phyloP scores from a whole-genome alignment of 2,113 vertebrate genomes.

The Gymnogyps californianus region DNA sequence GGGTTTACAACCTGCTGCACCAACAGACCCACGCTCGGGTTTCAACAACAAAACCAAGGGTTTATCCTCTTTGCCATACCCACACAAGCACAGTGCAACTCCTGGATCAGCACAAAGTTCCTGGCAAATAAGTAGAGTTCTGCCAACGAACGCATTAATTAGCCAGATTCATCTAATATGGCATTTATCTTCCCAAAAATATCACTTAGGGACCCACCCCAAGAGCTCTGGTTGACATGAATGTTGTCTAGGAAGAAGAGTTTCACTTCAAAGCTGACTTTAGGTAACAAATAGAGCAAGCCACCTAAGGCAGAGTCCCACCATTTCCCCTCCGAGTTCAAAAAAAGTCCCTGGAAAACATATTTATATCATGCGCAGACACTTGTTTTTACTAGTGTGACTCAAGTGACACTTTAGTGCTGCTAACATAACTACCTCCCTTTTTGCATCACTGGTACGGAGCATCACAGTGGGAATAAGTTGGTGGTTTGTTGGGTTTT shows the following conservation, averaged over 20 bases:
- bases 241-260: background rate
- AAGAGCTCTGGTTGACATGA: background rate
- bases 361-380: background rate
- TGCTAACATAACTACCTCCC: background rate
- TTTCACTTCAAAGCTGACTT: background rate
- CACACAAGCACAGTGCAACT: background rate
- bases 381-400: background rate
- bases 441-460: background rate
- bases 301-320: background rate
- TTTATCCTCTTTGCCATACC: background rate
- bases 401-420: background rate
- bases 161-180: background rate
- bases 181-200: background rate
- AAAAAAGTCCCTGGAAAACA: background rate
- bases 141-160: background rate
- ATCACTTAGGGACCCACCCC: background rate
- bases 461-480: background rate
- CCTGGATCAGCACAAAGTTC: background rate
- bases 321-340: background rate
- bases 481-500: background rate
- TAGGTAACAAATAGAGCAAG: background rate
- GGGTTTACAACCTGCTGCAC: slow-evolving; percentile 58
- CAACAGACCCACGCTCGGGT: background rate
- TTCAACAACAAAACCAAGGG: background rate
- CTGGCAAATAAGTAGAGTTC: background rate